A percentile compares a stretch with the other conserved stretches of the same genome.
These are phyloP conservation scores for Paramacrobiotus metropolitanus DNA, from an alignment of 1,140 invertebrate genomes.

Conservation along the genomic window DNA sequence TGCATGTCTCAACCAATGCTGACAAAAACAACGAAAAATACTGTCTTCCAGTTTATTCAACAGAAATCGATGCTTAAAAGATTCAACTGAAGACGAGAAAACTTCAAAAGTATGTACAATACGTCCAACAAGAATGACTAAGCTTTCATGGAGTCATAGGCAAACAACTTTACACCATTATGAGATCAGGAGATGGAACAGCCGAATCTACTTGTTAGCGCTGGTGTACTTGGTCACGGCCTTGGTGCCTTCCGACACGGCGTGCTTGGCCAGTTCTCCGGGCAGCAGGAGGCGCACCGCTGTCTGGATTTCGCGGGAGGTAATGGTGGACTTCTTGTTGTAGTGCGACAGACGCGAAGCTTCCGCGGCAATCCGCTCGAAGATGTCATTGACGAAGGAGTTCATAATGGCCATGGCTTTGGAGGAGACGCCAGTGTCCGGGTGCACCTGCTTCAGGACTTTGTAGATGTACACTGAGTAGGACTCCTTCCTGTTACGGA, in stretches of 20 bases:
- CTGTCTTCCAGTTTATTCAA: no score
- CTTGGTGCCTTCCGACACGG: constrained; percentile 28
- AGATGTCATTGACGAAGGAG: constrained; percentile 40
- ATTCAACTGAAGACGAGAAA: no score
- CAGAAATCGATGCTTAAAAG: no score
- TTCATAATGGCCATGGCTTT: constrained; percentile 41
- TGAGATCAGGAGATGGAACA: background rate
- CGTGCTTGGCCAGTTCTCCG: constrained; percentile 25
- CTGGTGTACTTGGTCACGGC: constrained; percentile 28
- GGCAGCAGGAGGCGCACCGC: constrained; percentile 23
- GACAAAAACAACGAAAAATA: no score
- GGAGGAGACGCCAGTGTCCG: constrained; percentile 27
- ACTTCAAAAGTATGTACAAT: no score
- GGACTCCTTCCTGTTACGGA: constrained; percentile 7
- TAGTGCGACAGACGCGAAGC: constrained; percentile 40
- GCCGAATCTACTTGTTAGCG: constrained; percentile 10
- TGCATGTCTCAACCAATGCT: no score
- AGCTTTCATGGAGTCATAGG: no score
- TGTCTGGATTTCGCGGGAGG: constrained; percentile 23
- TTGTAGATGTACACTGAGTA: constrained; percentile 17
- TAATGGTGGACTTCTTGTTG: constrained; percentile 36
- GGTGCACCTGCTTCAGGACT: constrained; percentile 26
- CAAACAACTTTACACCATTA: no score
- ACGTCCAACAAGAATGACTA: no score
- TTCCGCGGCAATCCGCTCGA: constrained; percentile 39